phyloP scores from a whole-genome alignment of 2,113 vertebrate genomes.

The Engystomops pustulosus region DNA sequence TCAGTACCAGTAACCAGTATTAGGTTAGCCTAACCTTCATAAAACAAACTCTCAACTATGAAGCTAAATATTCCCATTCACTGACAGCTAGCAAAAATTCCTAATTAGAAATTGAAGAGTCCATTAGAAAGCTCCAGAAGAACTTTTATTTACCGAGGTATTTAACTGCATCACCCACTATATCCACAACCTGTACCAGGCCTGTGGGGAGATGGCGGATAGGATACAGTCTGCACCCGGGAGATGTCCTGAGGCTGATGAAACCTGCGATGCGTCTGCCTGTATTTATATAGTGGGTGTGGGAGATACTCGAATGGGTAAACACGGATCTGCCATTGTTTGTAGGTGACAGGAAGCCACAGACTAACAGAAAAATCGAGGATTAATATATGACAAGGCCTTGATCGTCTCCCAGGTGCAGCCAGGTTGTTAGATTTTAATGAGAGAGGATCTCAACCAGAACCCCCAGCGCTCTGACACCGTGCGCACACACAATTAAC shows the following conservation, averaged over 20 bases:
- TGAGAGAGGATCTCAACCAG: background rate
- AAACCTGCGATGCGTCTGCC: conserved; percentile 46
- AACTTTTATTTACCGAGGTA: background rate
- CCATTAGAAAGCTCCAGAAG: too few relatives aligned
- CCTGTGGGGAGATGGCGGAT: background rate
- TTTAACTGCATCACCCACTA: background rate
- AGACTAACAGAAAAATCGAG: conserved; percentile 19
- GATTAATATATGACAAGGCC: background rate
- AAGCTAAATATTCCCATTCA: background rate
- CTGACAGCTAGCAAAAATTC: background rate
- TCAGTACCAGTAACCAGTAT: too few relatives aligned
- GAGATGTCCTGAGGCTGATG: conserved; percentile 21
- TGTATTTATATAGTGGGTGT: conserved; percentile 55
- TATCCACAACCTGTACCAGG: background rate
- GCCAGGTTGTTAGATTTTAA: background rate
- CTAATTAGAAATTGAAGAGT: background rate
- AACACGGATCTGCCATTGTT: conserved; percentile 51
- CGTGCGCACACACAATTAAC: background rate
- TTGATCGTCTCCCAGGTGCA: background rate
- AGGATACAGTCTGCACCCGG: background rate
- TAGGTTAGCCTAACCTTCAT: too few relatives aligned
- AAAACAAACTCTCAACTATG: background rate
- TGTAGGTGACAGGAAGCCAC: conserved; percentile 36
- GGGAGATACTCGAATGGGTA: conserved; percentile 45
- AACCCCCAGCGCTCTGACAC: background rate